Base-by-base conservation (phyloP, 2,797 vertebrate species). In the Sternarchorhynchus goeldii region DNA sequence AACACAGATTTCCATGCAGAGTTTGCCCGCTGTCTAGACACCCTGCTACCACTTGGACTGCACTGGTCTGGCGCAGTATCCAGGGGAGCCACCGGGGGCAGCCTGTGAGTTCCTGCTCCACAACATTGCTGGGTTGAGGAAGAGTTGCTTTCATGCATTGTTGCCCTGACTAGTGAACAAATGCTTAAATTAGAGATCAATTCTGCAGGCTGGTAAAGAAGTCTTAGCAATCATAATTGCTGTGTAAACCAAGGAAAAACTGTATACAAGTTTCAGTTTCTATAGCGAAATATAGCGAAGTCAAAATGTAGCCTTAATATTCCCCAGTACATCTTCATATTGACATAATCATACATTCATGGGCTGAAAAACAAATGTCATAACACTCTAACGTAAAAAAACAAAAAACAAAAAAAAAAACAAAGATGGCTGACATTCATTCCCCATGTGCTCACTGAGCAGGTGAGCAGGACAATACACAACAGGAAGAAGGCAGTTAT, bases 21-120 rank as follows among this genome's bases (percentile, higher is more conserved):
- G 88, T 97, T 97, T 0, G 94, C 95, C 0, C 94, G 91, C 78
- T 96, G 95, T 70, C 90, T 97, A 84, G 96, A 96, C 88, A 92
- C 95, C 0, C 88, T 96, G 66, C 91, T 97, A 82, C 85, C 93
- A 87, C 88, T 95, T 16, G 90, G 91, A 2, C 92, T 93, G 0
- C 93, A 91, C 31, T 86, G 90, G 65, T 90, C 92, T 0, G 85
- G 91, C 0, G 92, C 91, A 65, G 87, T 91, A 32, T 81, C 88
- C 0, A 82, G 89, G 0, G 87, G 89, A 0, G 71, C 89, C 0
- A 87, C 86, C 20, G 83, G 85, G 74, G 3, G 91, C 76, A 85
- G 90, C 82, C 81, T 68, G 91, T 77, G 85, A 91, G 77, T 75
- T 55, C 57, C 41, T 18, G 7, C 57, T 39, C 32, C 36, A 57